phyloP scores from a whole-genome alignment of 2,888 invertebrate genomes.

The Nysson spinosus region DNA sequence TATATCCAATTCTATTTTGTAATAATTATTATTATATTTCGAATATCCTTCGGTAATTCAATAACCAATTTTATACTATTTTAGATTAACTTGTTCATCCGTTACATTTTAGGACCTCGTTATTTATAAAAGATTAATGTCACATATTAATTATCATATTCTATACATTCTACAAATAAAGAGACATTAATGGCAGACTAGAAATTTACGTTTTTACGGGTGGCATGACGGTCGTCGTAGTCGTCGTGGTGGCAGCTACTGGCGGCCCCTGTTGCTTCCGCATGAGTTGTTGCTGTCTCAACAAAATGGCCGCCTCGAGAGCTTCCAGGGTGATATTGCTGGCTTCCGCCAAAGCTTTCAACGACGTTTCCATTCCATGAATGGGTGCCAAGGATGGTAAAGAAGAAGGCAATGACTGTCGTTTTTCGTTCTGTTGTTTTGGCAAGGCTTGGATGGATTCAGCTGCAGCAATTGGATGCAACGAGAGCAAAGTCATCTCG shows the following conservation, averaged over 20 bases:
- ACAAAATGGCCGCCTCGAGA: slow-evolving; percentile 85
- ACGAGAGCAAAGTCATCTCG: slow-evolving; percentile 70
- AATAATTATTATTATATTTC: too few relatives aligned
- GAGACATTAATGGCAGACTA: neutral
- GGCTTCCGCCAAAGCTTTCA: slow-evolving; percentile 81
- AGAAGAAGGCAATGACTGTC: slow-evolving; percentile 55
- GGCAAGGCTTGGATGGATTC: slow-evolving; percentile 51
- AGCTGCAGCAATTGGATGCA: slow-evolving; percentile 62
- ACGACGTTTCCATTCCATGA: slow-evolving; percentile 78
- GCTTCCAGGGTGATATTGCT: slow-evolving; percentile 89
- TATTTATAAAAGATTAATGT: too few relatives aligned
- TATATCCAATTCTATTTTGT: too few relatives aligned
- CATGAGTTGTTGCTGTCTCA: slow-evolving; percentile 84
- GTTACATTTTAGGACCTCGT: too few relatives aligned
- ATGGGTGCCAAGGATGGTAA: slow-evolving; percentile 68
- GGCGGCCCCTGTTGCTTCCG: slow-evolving; percentile 79
- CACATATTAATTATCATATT: neutral
- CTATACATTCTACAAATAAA: neutral
- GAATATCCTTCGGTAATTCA: too few relatives aligned
- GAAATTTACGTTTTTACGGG: slow-evolving; percentile 67
- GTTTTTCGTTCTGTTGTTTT: slow-evolving; percentile 64
- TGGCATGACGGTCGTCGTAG: slow-evolving; percentile 75
- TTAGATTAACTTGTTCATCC: too few relatives aligned
- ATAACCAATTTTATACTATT: too few relatives aligned
- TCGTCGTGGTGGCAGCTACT: slow-evolving; percentile 78